A percentile compares a stretch with the other conserved stretches of the same genome.
These are phyloP conservation scores for Pogonocichla stellata DNA, from an alignment of 2,113 vertebrate genomes.

Conservation along the genomic window DNA sequence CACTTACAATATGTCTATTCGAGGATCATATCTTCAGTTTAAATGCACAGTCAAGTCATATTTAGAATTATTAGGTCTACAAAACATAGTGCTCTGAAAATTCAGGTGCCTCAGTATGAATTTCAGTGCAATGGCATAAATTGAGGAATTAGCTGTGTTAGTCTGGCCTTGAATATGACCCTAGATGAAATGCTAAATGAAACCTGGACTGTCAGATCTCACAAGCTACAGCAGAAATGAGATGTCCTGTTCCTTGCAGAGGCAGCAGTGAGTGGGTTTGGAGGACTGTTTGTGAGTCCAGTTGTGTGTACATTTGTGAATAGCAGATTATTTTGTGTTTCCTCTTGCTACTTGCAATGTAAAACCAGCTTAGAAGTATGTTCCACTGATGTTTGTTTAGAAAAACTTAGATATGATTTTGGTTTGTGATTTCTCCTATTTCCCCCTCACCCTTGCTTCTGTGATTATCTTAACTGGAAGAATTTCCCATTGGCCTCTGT, in stretches of 20 bases:
- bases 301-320: not conserved
- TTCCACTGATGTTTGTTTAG: not conserved
- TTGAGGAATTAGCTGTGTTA: not conserved
- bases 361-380: not conserved
- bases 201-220: not conserved
- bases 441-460: not conserved
- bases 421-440: not conserved
- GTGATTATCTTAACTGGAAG: not conserved
- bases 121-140: not conserved
- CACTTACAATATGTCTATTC: not conserved
- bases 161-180: not conserved
- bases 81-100: not conserved
- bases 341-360: not conserved
- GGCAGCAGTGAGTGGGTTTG: not conserved
- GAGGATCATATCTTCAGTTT: not conserved
- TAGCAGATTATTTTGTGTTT: not conserved
- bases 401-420: not conserved
- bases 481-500: not conserved
- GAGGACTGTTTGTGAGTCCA: not conserved
- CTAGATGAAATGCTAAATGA: not conserved
- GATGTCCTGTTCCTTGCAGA: not conserved
- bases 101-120: not conserved
- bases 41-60: not conserved
- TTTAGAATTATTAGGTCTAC: not conserved
- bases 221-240: not conserved